These are phyloP conservation scores for Agriopis leucophaearia DNA, from an alignment of 2,888 invertebrate species.

Conservation along the genomic window DNA sequence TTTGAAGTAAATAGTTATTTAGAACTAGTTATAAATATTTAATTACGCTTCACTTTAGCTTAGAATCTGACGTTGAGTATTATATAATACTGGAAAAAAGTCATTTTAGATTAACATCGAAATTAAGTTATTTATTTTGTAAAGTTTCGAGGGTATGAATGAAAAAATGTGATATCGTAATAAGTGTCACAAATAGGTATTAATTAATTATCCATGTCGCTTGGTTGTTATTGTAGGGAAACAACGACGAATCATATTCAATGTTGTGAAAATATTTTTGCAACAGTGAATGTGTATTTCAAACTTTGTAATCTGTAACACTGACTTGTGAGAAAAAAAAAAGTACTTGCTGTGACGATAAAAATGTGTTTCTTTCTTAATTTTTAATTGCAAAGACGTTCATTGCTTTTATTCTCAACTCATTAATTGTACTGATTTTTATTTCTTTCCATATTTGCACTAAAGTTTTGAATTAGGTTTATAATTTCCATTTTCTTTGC, in stretches of 20 bases:
- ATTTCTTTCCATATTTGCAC: background rate
- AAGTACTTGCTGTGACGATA: background rate
- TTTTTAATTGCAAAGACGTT: background rate
- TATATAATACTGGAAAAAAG: slow-evolving; percentile 63
- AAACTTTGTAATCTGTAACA: slow-evolving; percentile 7
- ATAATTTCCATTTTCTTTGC: background rate
- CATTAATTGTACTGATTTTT: background rate
- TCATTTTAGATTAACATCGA: slow-evolving; percentile 74
- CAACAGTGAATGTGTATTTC: slow-evolving; percentile 73
- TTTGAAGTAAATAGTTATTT: slow-evolving; percentile 5
- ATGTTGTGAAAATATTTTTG: slow-evolving; percentile 79
- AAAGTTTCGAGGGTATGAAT: slow-evolving; percentile 55
- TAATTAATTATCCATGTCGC: slow-evolving; percentile 50
- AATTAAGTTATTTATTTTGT: slow-evolving; percentile 81
- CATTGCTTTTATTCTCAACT: background rate
- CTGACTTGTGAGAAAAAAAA: background rate
- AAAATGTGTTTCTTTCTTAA: background rate
- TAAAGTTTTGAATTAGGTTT: background rate
- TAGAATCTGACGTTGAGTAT: slow-evolving; percentile 50
- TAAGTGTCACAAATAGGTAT: slow-evolving; percentile 51
- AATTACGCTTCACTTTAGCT: slow-evolving; percentile 52
- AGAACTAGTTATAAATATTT: slow-evolving; percentile 18
- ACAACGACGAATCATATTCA: slow-evolving; percentile 62
- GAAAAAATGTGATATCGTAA: slow-evolving; percentile 49
- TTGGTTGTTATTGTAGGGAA: slow-evolving; percentile 43